Evolutionary conservation across 2,888 invertebrate genomes (phyloP), one percentile per base, ranked within the genome.

Genomic region (Eristalis pertinax): DNA sequence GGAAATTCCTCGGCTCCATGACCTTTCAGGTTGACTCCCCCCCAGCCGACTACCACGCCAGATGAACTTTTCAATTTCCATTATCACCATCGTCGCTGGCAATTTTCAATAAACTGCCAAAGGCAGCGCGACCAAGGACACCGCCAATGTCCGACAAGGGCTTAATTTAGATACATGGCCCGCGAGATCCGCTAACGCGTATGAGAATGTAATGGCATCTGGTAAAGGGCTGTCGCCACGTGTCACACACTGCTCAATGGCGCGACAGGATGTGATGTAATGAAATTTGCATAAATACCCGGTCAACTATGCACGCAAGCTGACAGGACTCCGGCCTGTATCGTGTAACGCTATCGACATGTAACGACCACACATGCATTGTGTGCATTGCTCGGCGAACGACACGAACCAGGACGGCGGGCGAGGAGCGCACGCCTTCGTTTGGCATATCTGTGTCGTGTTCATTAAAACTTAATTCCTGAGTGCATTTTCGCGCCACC

Each of bases 391-490:
- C 13, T 60, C 13, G 11, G 15, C 32, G 32, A 24, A 13, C 15
- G 26, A 60, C 60, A 60, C 24, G 38, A 35, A 26, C 13, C n/a
- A 8, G 22, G n/a, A 43, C 13, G 26, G 41, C 26, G 13, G n/a
- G 1, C 15, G 26, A 67, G 11, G 43, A 10, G 15, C 22, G 13
- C 38, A 32, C 5, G 38, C 8, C 19, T 35, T 13, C 38, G 15
- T 68, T 62, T 24, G 29, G 63, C 32, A 56, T 60, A 24, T 73
- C 35, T 58, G 15, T 75, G 56, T 35, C 13, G 3, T 73, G 72
- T 60, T 83, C 78, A 68, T 78, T 78, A 78, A 78, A 73, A 63
- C 67, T 26, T 38, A 58, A 73, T 73, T 72, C 65, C 60, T 70
- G 76, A 82, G 58, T 76, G 69, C 64, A 58, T 24, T 50, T 50